Evolutionary conservation across 2,888 invertebrate species (phyloP).

Genomic region (Amblyteles armatorius): DNA sequence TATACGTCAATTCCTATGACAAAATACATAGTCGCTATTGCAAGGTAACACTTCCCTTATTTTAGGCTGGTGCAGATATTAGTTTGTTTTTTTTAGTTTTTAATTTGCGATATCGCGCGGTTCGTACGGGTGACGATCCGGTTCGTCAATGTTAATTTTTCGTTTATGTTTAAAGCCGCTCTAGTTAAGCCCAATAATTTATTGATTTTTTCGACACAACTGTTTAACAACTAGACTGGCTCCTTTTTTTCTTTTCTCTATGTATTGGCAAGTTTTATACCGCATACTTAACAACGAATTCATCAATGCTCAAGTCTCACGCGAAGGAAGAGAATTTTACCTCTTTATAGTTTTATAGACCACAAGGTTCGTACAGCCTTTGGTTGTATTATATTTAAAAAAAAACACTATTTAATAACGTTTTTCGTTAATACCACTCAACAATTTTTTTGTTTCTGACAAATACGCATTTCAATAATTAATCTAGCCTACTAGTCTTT

Average conservation of each 20-base stretch:
- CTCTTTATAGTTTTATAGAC: constrained; percentile 70
- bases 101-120: constrained; percentile 1
- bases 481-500: constrained; percentile 81
- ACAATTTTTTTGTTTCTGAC: constrained; percentile 68
- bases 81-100: constrained; percentile 30
- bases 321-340: constrained; percentile 64
- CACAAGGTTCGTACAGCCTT: constrained; percentile 77
- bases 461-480: constrained; percentile 69
- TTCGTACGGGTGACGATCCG: constrained; percentile 48
- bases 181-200: constrained; percentile 65
- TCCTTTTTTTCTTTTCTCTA: constrained; percentile 27
- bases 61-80: constrained; percentile 61
- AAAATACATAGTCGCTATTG: constrained; percentile 70
- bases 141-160: constrained; percentile 54
- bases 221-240: constrained; percentile 66
- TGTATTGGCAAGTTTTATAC: constrained; percentile 74
- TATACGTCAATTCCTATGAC: constrained; percentile 78
- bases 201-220: constrained; percentile 52
- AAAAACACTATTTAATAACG: constrained; percentile 73
- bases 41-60: constrained; percentile 64
- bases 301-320: constrained; percentile 67
- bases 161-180: constrained; percentile 57
- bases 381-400: constrained; percentile 74
- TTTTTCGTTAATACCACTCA: constrained; percentile 70
- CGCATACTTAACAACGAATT: constrained; percentile 67